Percentiles rank a stretch among this genome's conserved stretches.
phyloP scores from a whole-genome alignment of 2,888 invertebrate genomes.

The Metalampra italica region DNA sequence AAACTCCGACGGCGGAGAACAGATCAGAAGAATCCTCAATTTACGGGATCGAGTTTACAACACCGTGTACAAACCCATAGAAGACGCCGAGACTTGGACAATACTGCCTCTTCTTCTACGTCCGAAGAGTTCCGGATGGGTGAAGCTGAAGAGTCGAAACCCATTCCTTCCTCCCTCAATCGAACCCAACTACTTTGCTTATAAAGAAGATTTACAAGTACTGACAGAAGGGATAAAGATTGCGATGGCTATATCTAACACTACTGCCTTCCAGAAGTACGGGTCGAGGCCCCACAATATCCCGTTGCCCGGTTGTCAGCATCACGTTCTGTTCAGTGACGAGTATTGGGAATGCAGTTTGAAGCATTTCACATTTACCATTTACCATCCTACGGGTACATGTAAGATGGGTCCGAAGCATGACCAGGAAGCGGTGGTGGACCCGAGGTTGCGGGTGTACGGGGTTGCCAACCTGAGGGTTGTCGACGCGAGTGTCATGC shows the following conservation, averaged over 20 bases:
- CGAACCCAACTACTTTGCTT: conserved; percentile 94
- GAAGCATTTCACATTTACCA: conserved; percentile 88
- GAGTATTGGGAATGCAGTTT: conserved; percentile 93
- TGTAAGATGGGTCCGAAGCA: conserved; percentile 91
- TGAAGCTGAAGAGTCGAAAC: conserved; percentile 89
- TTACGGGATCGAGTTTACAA: conserved; percentile 89
- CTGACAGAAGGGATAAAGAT: conserved; percentile 91
- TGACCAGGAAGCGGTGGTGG: conserved; percentile 88
- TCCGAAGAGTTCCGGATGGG: conserved; percentile 92
- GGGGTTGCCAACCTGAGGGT: conserved; percentile 88
- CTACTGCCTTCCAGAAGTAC: conserved; percentile 88
- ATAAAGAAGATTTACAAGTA: conserved; percentile 87
- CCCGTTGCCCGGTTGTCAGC: conserved; percentile 90
- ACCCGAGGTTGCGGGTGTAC: conserved; percentile 86
- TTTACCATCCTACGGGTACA: conserved; percentile 91
- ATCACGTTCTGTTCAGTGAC: conserved; percentile 84
- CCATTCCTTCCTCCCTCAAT: conserved; percentile 91
- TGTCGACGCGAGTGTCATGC: conserved; percentile 93
- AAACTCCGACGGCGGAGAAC: conserved; percentile 89
- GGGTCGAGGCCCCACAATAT: conserved; percentile 88
- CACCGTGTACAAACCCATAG: conserved; percentile 89
- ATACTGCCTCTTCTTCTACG: conserved; percentile 89
- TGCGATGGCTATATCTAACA: conserved; percentile 87
- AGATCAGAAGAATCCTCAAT: conserved; percentile 86
- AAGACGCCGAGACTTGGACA: conserved; percentile 89